A percentile compares a stretch with the other conserved stretches of the same genome.
These are phyloP conservation scores for Antechinus stuartii DNA, from an alignment of 2,113 vertebrate genomes.

Conservation along the genomic window DNA sequence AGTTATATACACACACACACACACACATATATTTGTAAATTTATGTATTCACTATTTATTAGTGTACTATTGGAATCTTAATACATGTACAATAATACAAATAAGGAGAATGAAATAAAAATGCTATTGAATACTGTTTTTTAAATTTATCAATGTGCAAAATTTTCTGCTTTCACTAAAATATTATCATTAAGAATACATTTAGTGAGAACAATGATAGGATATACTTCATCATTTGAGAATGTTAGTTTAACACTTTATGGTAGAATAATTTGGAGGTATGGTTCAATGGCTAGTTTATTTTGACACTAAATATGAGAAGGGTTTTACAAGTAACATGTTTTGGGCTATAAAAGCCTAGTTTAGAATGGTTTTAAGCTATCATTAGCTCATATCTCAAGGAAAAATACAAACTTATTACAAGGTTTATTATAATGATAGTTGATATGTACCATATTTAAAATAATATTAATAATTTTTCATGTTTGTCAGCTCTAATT, in stretches of 20 bases:
- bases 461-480: slow-evolving; percentile 24
- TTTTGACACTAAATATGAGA: not conserved
- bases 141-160: not conserved
- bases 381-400: not conserved
- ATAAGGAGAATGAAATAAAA: not conserved
- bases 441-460: not conserved
- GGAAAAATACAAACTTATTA: not conserved
- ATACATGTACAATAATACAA: not conserved
- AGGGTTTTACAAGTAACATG: not conserved
- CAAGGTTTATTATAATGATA: not conserved
- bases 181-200: not conserved
- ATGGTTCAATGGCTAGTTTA: not conserved
- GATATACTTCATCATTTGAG: not conserved
- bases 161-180: not conserved
- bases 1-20: not conserved
- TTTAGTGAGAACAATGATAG: not conserved
- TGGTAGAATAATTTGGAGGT: not conserved
- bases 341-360: not conserved
- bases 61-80: not conserved
- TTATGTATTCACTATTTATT: not conserved
- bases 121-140: not conserved
- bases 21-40: not conserved
- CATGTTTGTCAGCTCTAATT: not conserved
- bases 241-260: not conserved
- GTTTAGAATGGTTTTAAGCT: not conserved